Conservation (phyloP, 1,140 invertebrate species). For the Megalopta genalis region DNA sequence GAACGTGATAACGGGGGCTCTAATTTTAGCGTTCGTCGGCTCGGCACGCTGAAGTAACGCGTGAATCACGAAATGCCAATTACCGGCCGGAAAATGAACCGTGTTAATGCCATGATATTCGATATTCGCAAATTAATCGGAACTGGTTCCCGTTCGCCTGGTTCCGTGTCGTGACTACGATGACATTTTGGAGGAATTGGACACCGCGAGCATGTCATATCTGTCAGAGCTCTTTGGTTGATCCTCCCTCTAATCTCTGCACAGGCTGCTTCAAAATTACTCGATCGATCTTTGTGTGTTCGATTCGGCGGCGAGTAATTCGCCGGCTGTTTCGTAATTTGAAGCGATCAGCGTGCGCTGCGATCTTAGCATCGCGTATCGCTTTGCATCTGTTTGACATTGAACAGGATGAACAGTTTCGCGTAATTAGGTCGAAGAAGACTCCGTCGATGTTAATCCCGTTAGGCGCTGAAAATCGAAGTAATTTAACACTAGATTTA, state of each 20-base stretch:
- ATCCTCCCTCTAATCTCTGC: not conserved
- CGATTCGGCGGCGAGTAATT: not conserved
- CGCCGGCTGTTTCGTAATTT: no score
- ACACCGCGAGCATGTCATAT: not conserved
- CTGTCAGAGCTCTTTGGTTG: not conserved
- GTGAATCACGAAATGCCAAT: constrained; percentile 30
- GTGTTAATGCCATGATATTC: constrained; percentile 10
- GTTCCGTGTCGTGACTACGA: constrained; percentile 9
- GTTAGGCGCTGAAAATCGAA: no score
- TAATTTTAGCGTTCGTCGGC: constrained; percentile 12
- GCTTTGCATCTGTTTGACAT: no score
- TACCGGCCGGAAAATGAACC: constrained; percentile 25
- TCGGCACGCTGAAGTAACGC: not conserved
- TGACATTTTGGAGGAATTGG: not conserved
- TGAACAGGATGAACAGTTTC: no score
- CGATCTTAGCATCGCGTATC: no score
- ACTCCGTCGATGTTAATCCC: no score
- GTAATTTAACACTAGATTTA: no score
- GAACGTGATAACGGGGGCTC: constrained; percentile 34
- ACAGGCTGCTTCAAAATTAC: not conserved
- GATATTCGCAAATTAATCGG: constrained; percentile 3
- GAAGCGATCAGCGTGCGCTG: no score
- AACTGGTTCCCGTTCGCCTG: not conserved
- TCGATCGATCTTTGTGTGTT: not conserved
- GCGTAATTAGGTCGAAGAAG: no score